Conservation (phyloP, 2,888 invertebrate genomes). For the Nudaria mundana region DNA sequence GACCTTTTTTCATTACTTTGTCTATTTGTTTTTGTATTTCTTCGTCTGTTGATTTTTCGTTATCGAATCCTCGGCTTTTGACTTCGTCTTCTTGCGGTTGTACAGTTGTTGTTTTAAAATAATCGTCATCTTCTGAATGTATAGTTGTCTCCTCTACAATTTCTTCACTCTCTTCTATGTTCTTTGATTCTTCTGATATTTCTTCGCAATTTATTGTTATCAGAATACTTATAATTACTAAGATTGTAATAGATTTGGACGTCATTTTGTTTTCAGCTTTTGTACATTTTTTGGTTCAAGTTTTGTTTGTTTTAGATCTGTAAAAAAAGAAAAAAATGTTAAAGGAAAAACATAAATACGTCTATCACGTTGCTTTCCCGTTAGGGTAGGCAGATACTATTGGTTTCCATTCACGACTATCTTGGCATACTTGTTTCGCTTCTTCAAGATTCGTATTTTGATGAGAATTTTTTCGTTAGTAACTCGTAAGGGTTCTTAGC, state of each 20-base stretch:
- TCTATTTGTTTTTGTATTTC: conserved; percentile 1
- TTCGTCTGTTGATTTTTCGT: background rate
- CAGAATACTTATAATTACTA: conserved; percentile 18
- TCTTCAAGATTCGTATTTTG: too few relatives aligned
- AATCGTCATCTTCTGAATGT: conserved; percentile 21
- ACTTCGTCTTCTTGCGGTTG: background rate
- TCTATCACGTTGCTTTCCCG: too few relatives aligned
- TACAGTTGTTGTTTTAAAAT: conserved; percentile 20
- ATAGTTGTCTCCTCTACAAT: conserved; percentile 14
- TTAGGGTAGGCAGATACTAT: too few relatives aligned
- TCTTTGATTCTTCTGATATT: conserved; percentile 20
- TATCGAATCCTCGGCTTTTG: background rate
- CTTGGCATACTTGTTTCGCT: too few relatives aligned
- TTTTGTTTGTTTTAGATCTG: conserved; percentile 15
- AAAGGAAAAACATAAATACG: background rate
- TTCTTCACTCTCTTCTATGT: conserved; percentile 16
- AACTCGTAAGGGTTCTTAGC: too few relatives aligned
- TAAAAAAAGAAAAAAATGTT: conserved; percentile 9
- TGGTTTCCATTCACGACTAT: too few relatives aligned
- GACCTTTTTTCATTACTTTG: conserved; percentile 1
- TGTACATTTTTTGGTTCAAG: conserved; percentile 24
- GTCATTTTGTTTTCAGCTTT: conserved; percentile 19
- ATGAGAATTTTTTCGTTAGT: too few relatives aligned
- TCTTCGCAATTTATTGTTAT: conserved; percentile 13
- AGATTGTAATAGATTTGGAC: conserved; percentile 15